Evolutionary conservation across 2,888 invertebrate species (phyloP), one percentile per base, ranked within the genome.

Genomic region (Drosophila parthenogenetica): DNA sequence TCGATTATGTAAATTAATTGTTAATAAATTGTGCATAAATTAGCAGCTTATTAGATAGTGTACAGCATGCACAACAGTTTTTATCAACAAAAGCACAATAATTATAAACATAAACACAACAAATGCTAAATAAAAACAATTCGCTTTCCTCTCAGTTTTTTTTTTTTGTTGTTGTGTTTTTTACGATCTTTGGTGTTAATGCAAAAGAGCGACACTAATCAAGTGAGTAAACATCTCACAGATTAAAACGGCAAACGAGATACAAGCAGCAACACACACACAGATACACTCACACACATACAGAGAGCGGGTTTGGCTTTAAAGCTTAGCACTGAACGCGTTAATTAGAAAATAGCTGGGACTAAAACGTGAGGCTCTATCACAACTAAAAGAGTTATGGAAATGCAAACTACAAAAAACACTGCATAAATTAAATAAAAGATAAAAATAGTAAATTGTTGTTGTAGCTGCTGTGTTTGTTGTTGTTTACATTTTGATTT

Each of bases 361-460:
- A 35, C 43, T 46, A 43, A 80, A 86, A 83, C 81, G 85, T 81
- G 86, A 77, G 60, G 35, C 14, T 60, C 35, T 11, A 35, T 35
- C 35, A 13, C 35, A 35, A 4, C 45, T 53, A 46, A 45, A 60
- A 54, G 66, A 78, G 58, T 79, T 83, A 80, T 84, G 74, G 57
- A 72, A 71, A 87, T 82, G 81, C 81, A 75, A 45, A 46, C 8
- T 3, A 48, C 10, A 25, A 48, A 25, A 13, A 19, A 45, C 45
- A 14, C 63, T 72, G 81, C 70, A 82, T 82, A 87, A 78, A 84
- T 87, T 80, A 78, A 69, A 80, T 77, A 72, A 72, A 77, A 82
- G 60, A 69, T 74, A 71, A 65, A 67, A 64, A 58, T 55, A 62
- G 11, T 7, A 43, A n/a, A 59, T 42, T 48, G 19, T n/a, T 61